These are phyloP conservation scores for Tipula unca DNA, from an alignment of 2,888 invertebrate genomes.

Conservation along the genomic window DNA sequence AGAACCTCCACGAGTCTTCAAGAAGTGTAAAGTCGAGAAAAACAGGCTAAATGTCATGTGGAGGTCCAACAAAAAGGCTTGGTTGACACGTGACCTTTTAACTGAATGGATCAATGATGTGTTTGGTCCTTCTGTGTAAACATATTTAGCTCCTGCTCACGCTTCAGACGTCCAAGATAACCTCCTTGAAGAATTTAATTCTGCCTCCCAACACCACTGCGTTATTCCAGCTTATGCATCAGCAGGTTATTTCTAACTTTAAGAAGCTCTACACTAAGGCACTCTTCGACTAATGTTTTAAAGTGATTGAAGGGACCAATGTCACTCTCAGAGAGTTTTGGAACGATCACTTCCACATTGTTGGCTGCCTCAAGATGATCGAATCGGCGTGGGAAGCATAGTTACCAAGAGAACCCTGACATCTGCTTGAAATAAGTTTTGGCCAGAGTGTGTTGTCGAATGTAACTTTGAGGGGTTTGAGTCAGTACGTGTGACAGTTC, in stretches of 20 bases:
- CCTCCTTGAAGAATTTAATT: no score
- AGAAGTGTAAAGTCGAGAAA: slow-evolving; percentile 15
- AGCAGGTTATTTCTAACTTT: slow-evolving; percentile 31
- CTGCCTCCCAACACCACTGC: slow-evolving; percentile 28
- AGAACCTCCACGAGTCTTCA: slow-evolving; percentile 21
- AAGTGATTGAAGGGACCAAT: slow-evolving; percentile 29
- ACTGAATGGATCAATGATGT: neutral
- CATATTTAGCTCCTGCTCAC: no score
- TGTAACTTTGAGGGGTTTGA: slow-evolving; percentile 18
- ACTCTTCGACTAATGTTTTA: slow-evolving; percentile 29
- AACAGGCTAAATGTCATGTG: neutral
- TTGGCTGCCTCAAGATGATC: slow-evolving; percentile 29
- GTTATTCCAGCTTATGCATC: slow-evolving; percentile 31
- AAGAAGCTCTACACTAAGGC: slow-evolving; percentile 33
- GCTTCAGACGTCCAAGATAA: no score
- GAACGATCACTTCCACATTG: slow-evolving; percentile 33
- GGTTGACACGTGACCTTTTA: no score
- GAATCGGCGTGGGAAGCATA: slow-evolving; percentile 28
- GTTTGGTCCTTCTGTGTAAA: neutral
- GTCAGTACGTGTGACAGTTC: slow-evolving; percentile 20
- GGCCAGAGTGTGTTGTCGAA: slow-evolving; percentile 24
- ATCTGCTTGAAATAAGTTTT: slow-evolving; percentile 29
- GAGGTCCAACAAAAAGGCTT: neutral
- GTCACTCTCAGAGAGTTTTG: slow-evolving; percentile 34
- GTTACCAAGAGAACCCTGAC: slow-evolving; percentile 30